Evolutionary conservation across 2,888 invertebrate genomes (phyloP).

Genomic region (Agrotis segetum): DNA sequence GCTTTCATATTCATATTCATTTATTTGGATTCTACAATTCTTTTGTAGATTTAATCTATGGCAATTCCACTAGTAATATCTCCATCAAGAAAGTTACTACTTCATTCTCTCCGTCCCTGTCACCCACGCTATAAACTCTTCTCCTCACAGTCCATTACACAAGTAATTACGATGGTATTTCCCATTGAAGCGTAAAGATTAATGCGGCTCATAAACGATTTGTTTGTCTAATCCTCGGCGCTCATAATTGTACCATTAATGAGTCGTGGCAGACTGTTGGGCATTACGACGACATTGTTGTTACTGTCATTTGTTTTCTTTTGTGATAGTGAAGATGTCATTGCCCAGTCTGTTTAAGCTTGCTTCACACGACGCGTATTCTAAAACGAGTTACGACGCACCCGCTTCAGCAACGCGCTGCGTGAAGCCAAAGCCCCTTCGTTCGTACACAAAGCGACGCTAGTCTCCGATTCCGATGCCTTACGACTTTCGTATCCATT

Average conservation of each 20-base stretch:
- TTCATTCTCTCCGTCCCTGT: conserved; percentile 7
- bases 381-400: too few relatives aligned
- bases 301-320: neutral
- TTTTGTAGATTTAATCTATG: too few relatives aligned
- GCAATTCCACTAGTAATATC: neutral
- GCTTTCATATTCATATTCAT: too few relatives aligned
- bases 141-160: conserved; percentile 41
- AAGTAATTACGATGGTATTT: conserved; percentile 40
- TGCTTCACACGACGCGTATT: too few relatives aligned
- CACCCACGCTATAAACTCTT: conserved; percentile 36
- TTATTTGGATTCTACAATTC: too few relatives aligned
- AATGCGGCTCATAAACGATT: conserved; percentile 48
- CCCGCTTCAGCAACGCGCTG: too few relatives aligned
- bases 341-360: too few relatives aligned
- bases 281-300: conserved; percentile 5
- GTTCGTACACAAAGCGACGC: too few relatives aligned
- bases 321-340: neutral
- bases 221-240: conserved; percentile 59
- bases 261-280: conserved; percentile 14
- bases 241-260: conserved; percentile 46
- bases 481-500: too few relatives aligned
- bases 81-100: conserved; percentile 1
- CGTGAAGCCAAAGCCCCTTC: too few relatives aligned
- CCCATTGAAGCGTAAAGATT: conserved; percentile 52
- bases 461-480: too few relatives aligned